Evolutionary conservation across 2,888 invertebrate genomes (phyloP).

Genomic region (Agrotis puta): DNA sequence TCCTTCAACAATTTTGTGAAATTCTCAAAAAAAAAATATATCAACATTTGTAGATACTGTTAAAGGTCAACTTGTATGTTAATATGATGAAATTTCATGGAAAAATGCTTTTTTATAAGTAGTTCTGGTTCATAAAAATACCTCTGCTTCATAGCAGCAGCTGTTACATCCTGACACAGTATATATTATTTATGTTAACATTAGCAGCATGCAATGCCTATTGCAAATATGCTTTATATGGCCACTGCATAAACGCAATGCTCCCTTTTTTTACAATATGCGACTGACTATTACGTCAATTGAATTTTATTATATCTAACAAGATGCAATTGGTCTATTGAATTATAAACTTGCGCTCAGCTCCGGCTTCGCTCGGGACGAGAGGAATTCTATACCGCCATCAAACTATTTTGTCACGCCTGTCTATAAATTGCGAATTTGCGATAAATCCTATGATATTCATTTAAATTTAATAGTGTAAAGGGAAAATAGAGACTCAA

Average conservation of each 20-base stretch:
- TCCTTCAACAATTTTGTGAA: no score
- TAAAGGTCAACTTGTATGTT: no score
- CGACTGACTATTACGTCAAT: conserved; percentile 6
- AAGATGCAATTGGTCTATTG: conserved; percentile 23
- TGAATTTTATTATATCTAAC: conserved; percentile 20
- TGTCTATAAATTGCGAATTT: no score
- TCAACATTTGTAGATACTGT: no score
- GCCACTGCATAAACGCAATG: not conserved
- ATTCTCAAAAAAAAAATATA: no score
- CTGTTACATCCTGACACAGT: not conserved
- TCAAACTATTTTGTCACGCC: no score
- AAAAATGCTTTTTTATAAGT: not conserved
- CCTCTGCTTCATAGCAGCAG: not conserved
- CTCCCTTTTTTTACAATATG: not conserved
- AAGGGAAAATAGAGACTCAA: no score
- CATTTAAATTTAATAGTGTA: no score
- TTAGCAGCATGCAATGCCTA: not conserved
- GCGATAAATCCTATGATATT: no score
- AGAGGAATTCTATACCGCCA: no score
- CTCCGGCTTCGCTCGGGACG: no score
- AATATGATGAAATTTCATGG: not conserved
- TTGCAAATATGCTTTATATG: not conserved
- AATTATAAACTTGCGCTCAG: not conserved
- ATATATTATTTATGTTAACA: not conserved
- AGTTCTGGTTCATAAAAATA: not conserved